Base-by-base conservation (phyloP, 2,797 vertebrate species). In the Pangasius sanitwongsei region DNA sequence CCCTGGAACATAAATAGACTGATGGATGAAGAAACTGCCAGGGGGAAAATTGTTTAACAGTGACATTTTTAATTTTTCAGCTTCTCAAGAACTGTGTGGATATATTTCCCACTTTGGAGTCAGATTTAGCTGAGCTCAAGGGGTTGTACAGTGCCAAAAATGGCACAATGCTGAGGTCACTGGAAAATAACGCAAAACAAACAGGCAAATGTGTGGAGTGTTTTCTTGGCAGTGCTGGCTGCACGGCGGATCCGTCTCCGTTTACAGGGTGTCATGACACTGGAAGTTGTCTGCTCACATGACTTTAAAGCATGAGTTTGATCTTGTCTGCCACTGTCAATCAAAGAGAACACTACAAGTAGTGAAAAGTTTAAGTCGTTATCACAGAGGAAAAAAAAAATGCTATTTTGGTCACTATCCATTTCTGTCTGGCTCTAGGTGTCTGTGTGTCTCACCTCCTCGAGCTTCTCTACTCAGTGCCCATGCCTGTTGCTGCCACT, bases 401-500 rank as follows among this genome's bases (percentile, higher is more conserved):
- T 41, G 23, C 23, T 28, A 41, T 41, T 41, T 61, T 41, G 57
- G 34, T 83, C 28, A 2, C 28, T 44, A n/a, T 44, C 6, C 5
- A 0, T 28, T 53, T 25, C 12, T 50, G 53, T 34, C 18, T 37
- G 31, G 31, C 1, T 72, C n/a, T 28, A 75, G 37, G 34, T 69
- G 37, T 57, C 23, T 31, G 48, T 41, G 44, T 83, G 50, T 80
- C 94, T 94, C 93, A 98, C 97, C 96, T 41, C 95, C 95, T 83
- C 91, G 93, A 87, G 88, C 94, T 0, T 96, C 96, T 85, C 69
- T 94, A 83, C 95, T 94, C 91, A 97, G 93, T 91, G 94, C 92
- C 92, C 92, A 93, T 18, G 93, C 96, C 87, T 96, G 95, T 90
- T 94, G 85, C 92, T 96, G 95, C 90, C 93, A 95, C 90, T 95